phyloP scores from a whole-genome alignment of 1,140 invertebrate species.

The Drosophila arawakana region DNA sequence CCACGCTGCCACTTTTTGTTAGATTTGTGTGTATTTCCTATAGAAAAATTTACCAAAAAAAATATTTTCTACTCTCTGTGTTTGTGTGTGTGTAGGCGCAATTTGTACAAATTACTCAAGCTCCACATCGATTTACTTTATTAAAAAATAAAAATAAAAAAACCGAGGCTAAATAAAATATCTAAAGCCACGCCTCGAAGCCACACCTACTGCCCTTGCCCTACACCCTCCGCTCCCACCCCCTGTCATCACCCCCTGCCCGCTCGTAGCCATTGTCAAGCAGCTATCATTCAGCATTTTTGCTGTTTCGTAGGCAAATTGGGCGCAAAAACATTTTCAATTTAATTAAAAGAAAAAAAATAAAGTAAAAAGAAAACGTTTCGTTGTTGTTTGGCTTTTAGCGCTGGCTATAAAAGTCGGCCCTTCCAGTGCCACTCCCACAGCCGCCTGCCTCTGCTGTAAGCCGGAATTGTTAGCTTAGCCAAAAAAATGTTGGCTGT shows the following conservation, averaged over 20 bases:
- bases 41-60: constrained; percentile 16
- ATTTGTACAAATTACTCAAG: constrained; percentile 76
- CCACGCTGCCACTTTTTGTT: constrained; percentile 47
- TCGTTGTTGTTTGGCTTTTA: constrained; percentile 36
- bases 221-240: not conserved
- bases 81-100: constrained; percentile 48
- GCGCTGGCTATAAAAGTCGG: constrained; percentile 8
- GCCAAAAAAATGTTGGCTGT: constrained; percentile 40
- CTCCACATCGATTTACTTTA: constrained; percentile 73
- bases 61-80: constrained; percentile 1
- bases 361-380: constrained; percentile 30
- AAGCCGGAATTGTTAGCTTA: constrained; percentile 46
- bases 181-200: constrained; percentile 23
- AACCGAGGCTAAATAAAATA: constrained; percentile 18
- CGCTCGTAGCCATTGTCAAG: constrained; percentile 22
- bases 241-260: not conserved
- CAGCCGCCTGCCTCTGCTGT: constrained; percentile 18
- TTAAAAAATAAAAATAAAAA: constrained; percentile 57
- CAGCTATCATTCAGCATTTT: constrained; percentile 50
- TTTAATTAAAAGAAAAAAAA: constrained; percentile 75
- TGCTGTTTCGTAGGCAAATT: constrained; percentile 51
- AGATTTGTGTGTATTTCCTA: constrained; percentile 11
- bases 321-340: constrained; percentile 71
- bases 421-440: too few relatives aligned
- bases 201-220: not conserved